Evolutionary conservation across 2,888 invertebrate genomes (phyloP).

Genomic region (Torymus texanus): DNA sequence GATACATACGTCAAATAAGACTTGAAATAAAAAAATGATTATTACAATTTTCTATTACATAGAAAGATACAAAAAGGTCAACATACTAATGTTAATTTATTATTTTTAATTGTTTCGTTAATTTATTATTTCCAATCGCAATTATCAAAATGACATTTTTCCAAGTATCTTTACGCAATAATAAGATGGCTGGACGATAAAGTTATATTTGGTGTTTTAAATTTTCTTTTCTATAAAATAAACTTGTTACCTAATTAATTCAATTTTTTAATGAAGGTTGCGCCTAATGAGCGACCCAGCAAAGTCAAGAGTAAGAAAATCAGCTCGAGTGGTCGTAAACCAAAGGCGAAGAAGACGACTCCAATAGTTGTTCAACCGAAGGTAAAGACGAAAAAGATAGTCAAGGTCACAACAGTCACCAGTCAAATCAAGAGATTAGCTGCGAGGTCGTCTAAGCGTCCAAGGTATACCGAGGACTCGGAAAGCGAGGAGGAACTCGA

Average conservation of each 20-base stretch:
- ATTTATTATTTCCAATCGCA: too few relatives aligned
- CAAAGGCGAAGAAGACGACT: slow-evolving; percentile 56
- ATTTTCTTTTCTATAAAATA: too few relatives aligned
- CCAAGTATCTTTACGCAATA: too few relatives aligned
- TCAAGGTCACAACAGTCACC: slow-evolving; percentile 29
- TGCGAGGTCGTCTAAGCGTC: slow-evolving; percentile 41
- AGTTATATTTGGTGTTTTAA: too few relatives aligned
- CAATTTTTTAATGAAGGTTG: slow-evolving; percentile 13
- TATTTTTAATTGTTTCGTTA: too few relatives aligned
- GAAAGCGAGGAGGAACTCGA: slow-evolving; percentile 47
- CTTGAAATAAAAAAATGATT: too few relatives aligned
- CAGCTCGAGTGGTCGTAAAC: slow-evolving; percentile 21
- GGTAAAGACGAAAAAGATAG: slow-evolving; percentile 50
- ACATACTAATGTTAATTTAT: too few relatives aligned
- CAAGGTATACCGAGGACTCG: slow-evolving; percentile 43
- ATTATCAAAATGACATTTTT: too few relatives aligned
- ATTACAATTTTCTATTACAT: too few relatives aligned
- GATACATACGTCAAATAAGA: too few relatives aligned
- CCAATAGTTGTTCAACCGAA: slow-evolving; percentile 54
- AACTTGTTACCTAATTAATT: background rate
- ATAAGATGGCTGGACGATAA: too few relatives aligned
- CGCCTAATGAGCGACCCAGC: background rate
- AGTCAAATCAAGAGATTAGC: slow-evolving; percentile 58
- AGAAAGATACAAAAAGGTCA: too few relatives aligned
- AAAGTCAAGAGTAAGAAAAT: slow-evolving; percentile 48